These are phyloP conservation scores for Sisyra terminalis DNA, from an alignment of 2,888 invertebrate genomes.

Conservation along the genomic window DNA sequence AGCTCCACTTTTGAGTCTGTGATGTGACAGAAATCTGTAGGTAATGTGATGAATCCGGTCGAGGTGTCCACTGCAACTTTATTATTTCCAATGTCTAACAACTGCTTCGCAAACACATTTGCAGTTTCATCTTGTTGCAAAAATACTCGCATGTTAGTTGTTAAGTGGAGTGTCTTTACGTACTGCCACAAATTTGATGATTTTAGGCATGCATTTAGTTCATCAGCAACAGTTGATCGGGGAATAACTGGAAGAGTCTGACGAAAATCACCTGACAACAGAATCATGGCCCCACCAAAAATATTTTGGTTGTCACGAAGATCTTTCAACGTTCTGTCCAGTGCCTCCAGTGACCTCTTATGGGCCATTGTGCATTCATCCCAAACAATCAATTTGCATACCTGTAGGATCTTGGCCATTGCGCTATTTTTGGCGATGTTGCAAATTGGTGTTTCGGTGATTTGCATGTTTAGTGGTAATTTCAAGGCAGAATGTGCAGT, in stretches of 20 bases:
- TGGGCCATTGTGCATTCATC: slow-evolving; percentile 25
- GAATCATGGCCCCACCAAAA: slow-evolving; percentile 18
- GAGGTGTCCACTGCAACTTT: slow-evolving; percentile 15
- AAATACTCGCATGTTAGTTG: slow-evolving; percentile 15
- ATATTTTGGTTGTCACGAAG: slow-evolving; percentile 14
- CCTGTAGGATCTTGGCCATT: no score
- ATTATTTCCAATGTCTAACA: slow-evolving; percentile 17
- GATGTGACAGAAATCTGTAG: slow-evolving; percentile 16
- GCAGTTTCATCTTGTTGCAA: slow-evolving; percentile 13
- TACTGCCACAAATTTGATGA: slow-evolving; percentile 11
- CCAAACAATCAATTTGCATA: slow-evolving; percentile 21
- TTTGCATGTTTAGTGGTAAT: no score
- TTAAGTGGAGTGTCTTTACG: slow-evolving; percentile 14
- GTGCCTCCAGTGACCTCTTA: slow-evolving; percentile 19
- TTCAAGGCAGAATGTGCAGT: no score
- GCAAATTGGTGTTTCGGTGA: no score
- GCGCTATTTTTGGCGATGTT: no score
- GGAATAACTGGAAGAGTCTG: slow-evolving; percentile 20
- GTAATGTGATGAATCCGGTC: slow-evolving; percentile 17
- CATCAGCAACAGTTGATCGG: slow-evolving; percentile 18
- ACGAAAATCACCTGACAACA: slow-evolving; percentile 20
- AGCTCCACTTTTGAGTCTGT: slow-evolving; percentile 15
- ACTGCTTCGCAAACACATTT: slow-evolving; percentile 15
- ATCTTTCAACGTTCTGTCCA: slow-evolving; percentile 17
- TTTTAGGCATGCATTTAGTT: slow-evolving; percentile 20